Percentiles rank a stretch among this genome's conserved stretches.
These are phyloP conservation scores for Ctenicera cuprea DNA, from an alignment of 2,888 invertebrate genomes.

Conservation along the genomic window DNA sequence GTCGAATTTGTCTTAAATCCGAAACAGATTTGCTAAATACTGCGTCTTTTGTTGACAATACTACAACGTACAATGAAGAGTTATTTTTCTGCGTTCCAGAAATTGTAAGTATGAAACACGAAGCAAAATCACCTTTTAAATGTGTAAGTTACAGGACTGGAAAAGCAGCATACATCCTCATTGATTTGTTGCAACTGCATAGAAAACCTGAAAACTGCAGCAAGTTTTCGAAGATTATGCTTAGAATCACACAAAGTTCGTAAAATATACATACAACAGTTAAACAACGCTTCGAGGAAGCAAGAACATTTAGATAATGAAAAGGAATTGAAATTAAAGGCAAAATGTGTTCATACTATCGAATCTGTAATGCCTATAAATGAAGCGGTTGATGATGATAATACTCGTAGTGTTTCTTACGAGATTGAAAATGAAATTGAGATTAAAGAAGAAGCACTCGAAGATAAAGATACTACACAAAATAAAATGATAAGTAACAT, in stretches of 20 bases:
- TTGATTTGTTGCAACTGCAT: conserved; percentile 6
- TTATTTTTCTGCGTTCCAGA: conserved; percentile 22
- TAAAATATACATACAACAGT: not conserved
- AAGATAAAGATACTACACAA: no score
- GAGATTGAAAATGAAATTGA: no score
- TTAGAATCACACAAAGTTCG: conserved; percentile 3
- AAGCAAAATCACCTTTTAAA: no score
- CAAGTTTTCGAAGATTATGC: conserved; percentile 13
- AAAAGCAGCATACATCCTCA: not conserved
- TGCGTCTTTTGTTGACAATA: not conserved
- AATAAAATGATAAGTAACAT: no score
- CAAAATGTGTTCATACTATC: no score
- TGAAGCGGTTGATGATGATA: not conserved
- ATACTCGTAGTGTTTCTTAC: no score
- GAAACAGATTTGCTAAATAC: not conserved
- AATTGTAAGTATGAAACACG: conserved; percentile 12
- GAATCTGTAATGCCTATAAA: not conserved
- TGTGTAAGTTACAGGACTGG: conserved; percentile 6
- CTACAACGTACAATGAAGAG: conserved; percentile 16
- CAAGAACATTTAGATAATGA: no score
- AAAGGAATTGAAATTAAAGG: not conserved
- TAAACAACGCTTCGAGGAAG: no score
- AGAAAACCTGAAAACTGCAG: not conserved
- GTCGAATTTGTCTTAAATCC: conserved; percentile 19
- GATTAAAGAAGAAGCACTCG: no score